These are phyloP conservation scores for Sinotaia quadrata DNA, from an alignment of 2,888 invertebrate genomes.

Conservation along the genomic window DNA sequence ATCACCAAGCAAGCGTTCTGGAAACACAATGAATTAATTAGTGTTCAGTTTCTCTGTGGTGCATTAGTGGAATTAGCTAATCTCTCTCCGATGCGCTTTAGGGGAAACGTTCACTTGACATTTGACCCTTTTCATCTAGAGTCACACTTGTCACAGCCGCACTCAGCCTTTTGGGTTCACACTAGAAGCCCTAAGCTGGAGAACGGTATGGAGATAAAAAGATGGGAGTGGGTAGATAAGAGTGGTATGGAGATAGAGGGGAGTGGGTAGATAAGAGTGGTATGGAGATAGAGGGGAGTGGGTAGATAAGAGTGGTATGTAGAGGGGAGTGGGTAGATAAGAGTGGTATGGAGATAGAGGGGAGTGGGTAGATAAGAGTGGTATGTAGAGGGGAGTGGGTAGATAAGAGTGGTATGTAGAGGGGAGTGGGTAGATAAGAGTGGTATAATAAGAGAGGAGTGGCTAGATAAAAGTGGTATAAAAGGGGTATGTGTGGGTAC, in stretches of 20 bases:
- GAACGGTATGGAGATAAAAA: background rate
- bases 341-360: no score
- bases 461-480: no score
- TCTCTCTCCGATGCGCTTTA: background rate
- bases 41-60: slow-evolving; percentile 2
- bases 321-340: no score
- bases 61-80: slow-evolving; percentile 23
- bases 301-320: background rate
- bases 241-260: background rate
- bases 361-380: no score
- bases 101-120: slow-evolving; percentile 15
- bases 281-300: background rate
- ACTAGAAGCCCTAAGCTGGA: background rate
- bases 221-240: background rate
- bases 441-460: no score
- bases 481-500: no score
- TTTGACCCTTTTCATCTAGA: slow-evolving; percentile 2
- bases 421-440: no score
- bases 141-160: no score
- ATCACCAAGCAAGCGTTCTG: slow-evolving; percentile 10
- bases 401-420: no score
- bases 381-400: no score
- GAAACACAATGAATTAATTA: slow-evolving; percentile 27
- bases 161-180: no score
- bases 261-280: background rate